Conservation (phyloP, 2,113 vertebrate genomes). For the Tetraodon nigroviridis region DNA sequence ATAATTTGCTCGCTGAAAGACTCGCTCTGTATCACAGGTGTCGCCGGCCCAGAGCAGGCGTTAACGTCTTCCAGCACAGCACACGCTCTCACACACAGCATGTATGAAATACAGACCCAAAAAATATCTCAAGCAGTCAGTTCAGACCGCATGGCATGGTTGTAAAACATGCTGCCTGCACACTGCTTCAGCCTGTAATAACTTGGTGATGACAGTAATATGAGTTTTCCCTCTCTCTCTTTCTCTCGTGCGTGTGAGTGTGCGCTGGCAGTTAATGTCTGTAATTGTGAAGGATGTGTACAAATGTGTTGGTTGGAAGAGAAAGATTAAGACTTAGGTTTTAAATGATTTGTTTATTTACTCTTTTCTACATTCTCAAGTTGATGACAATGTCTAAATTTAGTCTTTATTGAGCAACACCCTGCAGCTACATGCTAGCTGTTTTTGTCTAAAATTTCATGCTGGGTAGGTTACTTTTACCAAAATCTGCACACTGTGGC, state of each 20-base stretch:
- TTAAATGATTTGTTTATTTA: conserved; percentile 4
- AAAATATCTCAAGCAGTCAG: conserved; percentile 60
- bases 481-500: not conserved
- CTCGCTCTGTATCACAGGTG: conserved; percentile 65
- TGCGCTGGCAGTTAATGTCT: conserved; percentile 17
- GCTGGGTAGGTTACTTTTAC: not conserved
- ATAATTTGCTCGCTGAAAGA: conserved; percentile 69
- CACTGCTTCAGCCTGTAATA: conserved; percentile 47
- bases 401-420: not conserved
- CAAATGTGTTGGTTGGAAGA: conserved; percentile 10
- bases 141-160: conserved; percentile 53
- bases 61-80: conserved; percentile 48
- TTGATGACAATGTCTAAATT: not conserved
- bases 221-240: conserved; percentile 22
- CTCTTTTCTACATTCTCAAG: not conserved
- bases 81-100: conserved; percentile 20
- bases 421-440: not conserved
- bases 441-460: not conserved
- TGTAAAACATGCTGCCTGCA: conserved; percentile 60
- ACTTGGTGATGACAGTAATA: conserved; percentile 62
- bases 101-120: conserved; percentile 43
- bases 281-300: conserved; percentile 29
- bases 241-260: conserved; percentile 8
- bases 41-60: conserved; percentile 41
- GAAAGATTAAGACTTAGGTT: not conserved